Base-by-base conservation (phyloP, 92 coral and sea anemone species). In the Parazoanthus darwini region DNA sequence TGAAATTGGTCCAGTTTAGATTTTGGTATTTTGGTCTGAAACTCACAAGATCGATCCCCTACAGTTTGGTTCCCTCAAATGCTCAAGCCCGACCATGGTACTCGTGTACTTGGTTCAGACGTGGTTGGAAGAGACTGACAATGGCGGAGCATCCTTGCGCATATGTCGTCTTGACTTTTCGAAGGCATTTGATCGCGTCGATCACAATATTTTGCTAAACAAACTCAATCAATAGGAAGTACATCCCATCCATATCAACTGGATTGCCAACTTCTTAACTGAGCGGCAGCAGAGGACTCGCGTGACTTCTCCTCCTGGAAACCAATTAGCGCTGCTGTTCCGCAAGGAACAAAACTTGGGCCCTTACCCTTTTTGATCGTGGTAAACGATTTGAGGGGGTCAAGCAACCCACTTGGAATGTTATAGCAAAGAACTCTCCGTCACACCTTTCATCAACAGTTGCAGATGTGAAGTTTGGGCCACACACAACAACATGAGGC, bases 21-120 rank as follows among this genome's bases (percentile, higher is more conserved):
- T 29, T 29, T 29, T 29, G 33, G 33, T 29, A 29, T 29, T 29
- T 29, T 29, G 0, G 33, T 29, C 33, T 29, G 33, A 29, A 29
- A 29, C 33, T 29, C 33, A 78, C 75, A 56, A 77, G 74, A 76
- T 87, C 71, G 77, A 87, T 78, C 89, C 89, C 25, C 83, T 76
- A 42, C 84, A 25, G 75, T 87, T 76, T 59, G 84, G 89, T 43
- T 77, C 83, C 26, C 85, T 63, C 36, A 79, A 70, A 35, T 38
- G 38, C 26, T 78, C 78, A 14, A 63, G 77, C 54, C 50, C 79
- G 15, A 79, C 63, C 86, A 35, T 50, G 42, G 79, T 85, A 4
- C 90, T 79, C 38, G 85, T 78, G 10, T 22, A 66, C 77, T 43
- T 88, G 38, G 65, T 88, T 0, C 90, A 88, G 65, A 88, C 66